Evolutionary conservation across 2,113 vertebrate genomes (phyloP).

Genomic region (Pao palembangensis): DNA sequence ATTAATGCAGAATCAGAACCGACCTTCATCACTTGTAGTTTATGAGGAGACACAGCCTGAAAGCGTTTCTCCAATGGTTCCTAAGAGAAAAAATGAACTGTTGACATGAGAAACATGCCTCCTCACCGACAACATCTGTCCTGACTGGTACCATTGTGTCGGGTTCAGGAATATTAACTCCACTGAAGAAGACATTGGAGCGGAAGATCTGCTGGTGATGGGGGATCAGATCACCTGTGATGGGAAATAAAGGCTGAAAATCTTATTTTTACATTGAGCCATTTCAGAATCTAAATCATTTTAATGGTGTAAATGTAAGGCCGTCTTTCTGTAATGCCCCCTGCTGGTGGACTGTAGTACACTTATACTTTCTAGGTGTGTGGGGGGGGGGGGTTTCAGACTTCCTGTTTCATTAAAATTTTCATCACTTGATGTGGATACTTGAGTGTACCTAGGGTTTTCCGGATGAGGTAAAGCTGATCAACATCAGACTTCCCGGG

Average conservation of each 20-base stretch:
- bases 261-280: neutral
- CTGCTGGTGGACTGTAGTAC: too few relatives aligned
- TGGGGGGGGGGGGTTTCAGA: neutral
- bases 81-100: constrained; percentile 35
- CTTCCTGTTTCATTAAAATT: neutral
- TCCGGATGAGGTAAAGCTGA: constrained; percentile 91
- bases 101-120: neutral
- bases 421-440: neutral
- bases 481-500: constrained; percentile 92
- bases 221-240: constrained; percentile 77
- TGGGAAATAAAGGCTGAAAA: constrained; percentile 10
- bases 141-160: constrained; percentile 68
- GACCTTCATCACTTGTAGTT: constrained; percentile 76
- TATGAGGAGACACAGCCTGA: constrained; percentile 53
- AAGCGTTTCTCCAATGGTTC: constrained; percentile 77
- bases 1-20: neutral
- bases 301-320: too few relatives aligned
- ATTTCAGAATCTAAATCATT: too few relatives aligned
- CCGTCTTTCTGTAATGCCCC: too few relatives aligned
- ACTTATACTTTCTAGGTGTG: neutral
- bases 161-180: constrained; percentile 78
- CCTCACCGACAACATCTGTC: neutral
- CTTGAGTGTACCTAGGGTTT: constrained; percentile 80
- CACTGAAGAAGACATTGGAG: constrained; percentile 79
- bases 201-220: constrained; percentile 79